phyloP scores from a whole-genome alignment of 2,113 vertebrate species.

The Tachycineta bicolor region DNA sequence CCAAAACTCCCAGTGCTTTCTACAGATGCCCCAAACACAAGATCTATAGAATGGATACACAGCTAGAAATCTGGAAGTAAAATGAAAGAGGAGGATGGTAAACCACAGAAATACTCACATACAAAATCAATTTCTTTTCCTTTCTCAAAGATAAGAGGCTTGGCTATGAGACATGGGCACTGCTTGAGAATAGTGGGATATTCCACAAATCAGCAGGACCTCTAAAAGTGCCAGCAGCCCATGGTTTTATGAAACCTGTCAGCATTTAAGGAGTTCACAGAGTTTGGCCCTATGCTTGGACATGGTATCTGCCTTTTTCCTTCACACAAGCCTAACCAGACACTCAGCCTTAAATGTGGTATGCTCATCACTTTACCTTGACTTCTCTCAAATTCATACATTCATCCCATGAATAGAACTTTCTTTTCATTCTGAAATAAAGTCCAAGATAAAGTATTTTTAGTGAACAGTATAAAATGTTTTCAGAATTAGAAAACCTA shows the following conservation, averaged over 20 bases:
- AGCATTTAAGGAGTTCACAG: background rate
- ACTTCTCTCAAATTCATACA: slow-evolving; percentile 98
- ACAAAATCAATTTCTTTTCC: background rate
- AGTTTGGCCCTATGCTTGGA: background rate
- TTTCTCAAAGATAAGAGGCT: background rate
- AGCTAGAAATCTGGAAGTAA: background rate
- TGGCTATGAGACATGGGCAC: background rate
- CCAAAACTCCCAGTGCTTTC: background rate
- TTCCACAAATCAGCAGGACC: background rate
- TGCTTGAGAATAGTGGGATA: background rate
- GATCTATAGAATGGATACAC: background rate
- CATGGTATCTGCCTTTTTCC: background rate
- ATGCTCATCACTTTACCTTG: slow-evolving; percentile 81
- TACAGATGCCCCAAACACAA: background rate
- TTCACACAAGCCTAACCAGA: background rate
- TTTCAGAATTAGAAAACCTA: background rate
- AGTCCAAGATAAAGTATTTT: background rate
- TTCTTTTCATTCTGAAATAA: slow-evolving; percentile 94
- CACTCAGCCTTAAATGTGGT: background rate
- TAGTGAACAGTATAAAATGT: background rate
- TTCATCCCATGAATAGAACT: slow-evolving; percentile 99
- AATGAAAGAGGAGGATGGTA: background rate
- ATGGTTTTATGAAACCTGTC: background rate
- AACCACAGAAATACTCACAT: background rate
- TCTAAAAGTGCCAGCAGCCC: background rate